Percentiles rank a stretch among this genome's conserved stretches.
These are phyloP conservation scores for Siniperca undulata DNA, from an alignment of 2,797 vertebrate genomes.

Conservation along the genomic window DNA sequence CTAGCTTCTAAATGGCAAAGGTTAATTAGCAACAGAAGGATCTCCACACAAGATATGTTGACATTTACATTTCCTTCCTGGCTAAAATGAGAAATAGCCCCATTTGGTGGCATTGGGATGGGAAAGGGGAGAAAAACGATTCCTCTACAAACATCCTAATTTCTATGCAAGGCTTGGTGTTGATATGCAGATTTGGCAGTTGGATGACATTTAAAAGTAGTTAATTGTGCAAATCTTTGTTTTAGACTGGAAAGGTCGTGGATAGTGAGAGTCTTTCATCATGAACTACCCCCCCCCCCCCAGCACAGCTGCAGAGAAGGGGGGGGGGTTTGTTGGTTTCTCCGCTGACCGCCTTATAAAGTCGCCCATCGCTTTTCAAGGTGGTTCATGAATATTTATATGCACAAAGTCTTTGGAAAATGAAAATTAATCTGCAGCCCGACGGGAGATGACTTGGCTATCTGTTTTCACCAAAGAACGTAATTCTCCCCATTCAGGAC, in stretches of 20 bases:
- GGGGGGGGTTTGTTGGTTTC: conserved; percentile 67
- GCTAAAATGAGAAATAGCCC: conserved; percentile 70
- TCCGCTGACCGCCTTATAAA: conserved; percentile 75
- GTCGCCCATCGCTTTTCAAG: conserved; percentile 77
- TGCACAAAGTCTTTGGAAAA: conserved; percentile 84
- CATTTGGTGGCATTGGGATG: conserved; percentile 65
- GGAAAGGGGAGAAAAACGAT: conserved; percentile 65
- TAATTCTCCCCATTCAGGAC: conserved; percentile 45
- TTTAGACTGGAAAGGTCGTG: conserved; percentile 88
- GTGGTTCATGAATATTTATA: conserved; percentile 86
- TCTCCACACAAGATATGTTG: conserved; percentile 81
- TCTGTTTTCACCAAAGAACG: conserved; percentile 69
- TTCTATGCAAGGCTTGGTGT: conserved; percentile 81
- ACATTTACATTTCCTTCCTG: conserved; percentile 83
- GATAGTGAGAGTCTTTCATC: conserved; percentile 83
- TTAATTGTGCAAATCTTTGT: conserved; percentile 91
- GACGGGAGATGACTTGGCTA: conserved; percentile 76
- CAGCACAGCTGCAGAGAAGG: conserved; percentile 69
- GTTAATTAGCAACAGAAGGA: conserved; percentile 87
- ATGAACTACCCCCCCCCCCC: conserved; percentile 61
- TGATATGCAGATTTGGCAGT: conserved; percentile 85
- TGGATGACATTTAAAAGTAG: conserved; percentile 89
- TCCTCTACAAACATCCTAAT: conserved; percentile 79
- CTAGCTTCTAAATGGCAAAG: conserved; percentile 80
- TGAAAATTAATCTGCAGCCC: conserved; percentile 81